Base-by-base conservation (phyloP, 1,140 invertebrate genomes). In the Caerostris darwini region DNA sequence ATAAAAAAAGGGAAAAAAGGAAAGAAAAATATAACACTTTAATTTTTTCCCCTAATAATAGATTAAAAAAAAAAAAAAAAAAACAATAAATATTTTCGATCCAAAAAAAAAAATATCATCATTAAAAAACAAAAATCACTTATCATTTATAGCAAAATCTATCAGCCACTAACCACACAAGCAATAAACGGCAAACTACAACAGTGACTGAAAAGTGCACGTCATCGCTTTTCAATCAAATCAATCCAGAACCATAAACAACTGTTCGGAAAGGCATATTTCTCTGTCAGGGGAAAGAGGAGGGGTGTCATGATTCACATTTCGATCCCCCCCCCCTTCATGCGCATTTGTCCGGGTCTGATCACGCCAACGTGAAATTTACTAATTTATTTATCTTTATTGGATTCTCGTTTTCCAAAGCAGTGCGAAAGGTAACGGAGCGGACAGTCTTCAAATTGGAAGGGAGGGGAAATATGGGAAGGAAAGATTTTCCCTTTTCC, bases 311-410 rank as follows among this genome's bases (percentile, higher is more conserved):
- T 89, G 87, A 89, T 89, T 89, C 87, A 89, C 57, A 89, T 59
- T n/a, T 61, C 34, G 10, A 34, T 5, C 12, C 81, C 54, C 82
- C 17, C 69, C 10, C 56, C 85, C 34, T 34, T 2, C 34, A 34
- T 34, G 34, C 34, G 34, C 34, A 34, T 34, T 34, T 34, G 34
- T 34, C 19, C 59, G 5, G 34, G 17, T 1, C 34, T 57, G 59
- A 92, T 92, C 77, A 92, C 77, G 90, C 77, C 14, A 64, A 56
- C 57, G 50, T 53, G 57, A 85, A 82, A 92, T 85, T 92, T 54
- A 14, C 90, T 92, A 92, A 92, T 92, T 92, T 92, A 92, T 92
- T 92, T 92, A 92, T 83, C 77, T 64, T 92, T 92, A 92, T 92
- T 92, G 81, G 81, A 92, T 92, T 92, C 90, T 54, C 90, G 90